Base-by-base conservation (phyloP, 2,113 vertebrate species). In the Anoplopoma fimbria region DNA sequence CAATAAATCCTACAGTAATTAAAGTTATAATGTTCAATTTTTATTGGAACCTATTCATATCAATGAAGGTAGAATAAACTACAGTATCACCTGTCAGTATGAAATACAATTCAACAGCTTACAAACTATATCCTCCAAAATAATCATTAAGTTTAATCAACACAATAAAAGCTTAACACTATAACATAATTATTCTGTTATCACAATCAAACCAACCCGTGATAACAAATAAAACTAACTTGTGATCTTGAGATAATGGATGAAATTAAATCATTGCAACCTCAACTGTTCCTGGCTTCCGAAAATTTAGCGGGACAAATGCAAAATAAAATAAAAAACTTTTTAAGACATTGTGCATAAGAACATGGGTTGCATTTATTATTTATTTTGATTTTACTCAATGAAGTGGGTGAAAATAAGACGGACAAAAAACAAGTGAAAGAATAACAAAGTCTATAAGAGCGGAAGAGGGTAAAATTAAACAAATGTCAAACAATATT, bases 401-500 rank as follows among this genome's bases (percentile, higher is more conserved):
- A 60, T 36, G 29, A 51, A 85, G 14, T 2, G 38, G 21, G 3
- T 63, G 31, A 75, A 51, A 75, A 78, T 36, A 74, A 62, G 25
- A 51, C 9, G 42, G 31, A 74, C 34, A 51, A 21, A 60, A 79
- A 77, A 1, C 53, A 57, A 53, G 58, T 58, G 55, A 55, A 68
- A 60, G 15, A 29, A 51, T 21, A 36, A 49, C 17, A 57, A 36
- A 38, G 61, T 64, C n/a, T 47, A 45, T 70, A 38, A 63, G 45
- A 9, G 62, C 64, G 73, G 25, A 25, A 71, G 23, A 34, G 57
- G 53, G 19, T 49, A 29, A 55, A 58, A 65, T 15, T 62, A 65
- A 70, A 69, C 40, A 70, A 72, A 70, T 49, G 15, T 15, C 33
- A 79, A 84, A 79, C 6, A 60, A 51, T n/a, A 55, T 9, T 5